Evolutionary conservation across 2,888 invertebrate genomes (phyloP).

Genomic region (Melanchra persicariae): DNA sequence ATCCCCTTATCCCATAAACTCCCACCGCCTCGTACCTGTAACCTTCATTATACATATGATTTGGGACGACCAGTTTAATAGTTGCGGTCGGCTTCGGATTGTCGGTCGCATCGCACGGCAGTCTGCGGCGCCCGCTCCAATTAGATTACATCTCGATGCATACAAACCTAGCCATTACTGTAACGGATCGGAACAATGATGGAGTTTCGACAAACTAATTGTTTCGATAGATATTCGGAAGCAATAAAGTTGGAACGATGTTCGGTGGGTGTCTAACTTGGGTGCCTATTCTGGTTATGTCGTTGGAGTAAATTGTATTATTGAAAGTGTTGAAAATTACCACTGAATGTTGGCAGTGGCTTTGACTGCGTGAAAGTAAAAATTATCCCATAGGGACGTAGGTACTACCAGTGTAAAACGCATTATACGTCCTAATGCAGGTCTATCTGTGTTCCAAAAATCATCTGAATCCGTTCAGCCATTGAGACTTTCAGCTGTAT

Average conservation of each 20-base stretch:
- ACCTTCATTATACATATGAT: slow-evolving; percentile 57
- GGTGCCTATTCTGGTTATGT: slow-evolving; percentile 12
- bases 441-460: not conserved
- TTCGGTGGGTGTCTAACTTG: slow-evolving; percentile 9
- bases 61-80: slow-evolving; percentile 56
- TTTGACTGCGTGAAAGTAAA: too few species aligned
- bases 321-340: not conserved
- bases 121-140: slow-evolving; percentile 58
- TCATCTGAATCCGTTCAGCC: not conserved
- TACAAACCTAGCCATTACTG: slow-evolving; percentile 53
- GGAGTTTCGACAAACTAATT: slow-evolving; percentile 61
- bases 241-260: slow-evolving; percentile 57
- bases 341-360: too few species aligned
- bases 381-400: too few species aligned
- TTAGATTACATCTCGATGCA: slow-evolving; percentile 66
- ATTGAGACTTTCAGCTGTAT: too few species aligned
- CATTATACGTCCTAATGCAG: not conserved
- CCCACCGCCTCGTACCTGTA: slow-evolving; percentile 20
- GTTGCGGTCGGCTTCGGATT: slow-evolving; percentile 62
- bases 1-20: slow-evolving; percentile 12
- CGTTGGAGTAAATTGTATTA: not conserved
- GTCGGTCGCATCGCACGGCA: slow-evolving; percentile 62
- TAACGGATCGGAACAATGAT: slow-evolving; percentile 59
- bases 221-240: slow-evolving; percentile 63
- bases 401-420: too few species aligned